These are phyloP conservation scores for Gyrodactylus salaris DNA, from an alignment of 1,140 invertebrate genomes.

Conservation along the genomic window DNA sequence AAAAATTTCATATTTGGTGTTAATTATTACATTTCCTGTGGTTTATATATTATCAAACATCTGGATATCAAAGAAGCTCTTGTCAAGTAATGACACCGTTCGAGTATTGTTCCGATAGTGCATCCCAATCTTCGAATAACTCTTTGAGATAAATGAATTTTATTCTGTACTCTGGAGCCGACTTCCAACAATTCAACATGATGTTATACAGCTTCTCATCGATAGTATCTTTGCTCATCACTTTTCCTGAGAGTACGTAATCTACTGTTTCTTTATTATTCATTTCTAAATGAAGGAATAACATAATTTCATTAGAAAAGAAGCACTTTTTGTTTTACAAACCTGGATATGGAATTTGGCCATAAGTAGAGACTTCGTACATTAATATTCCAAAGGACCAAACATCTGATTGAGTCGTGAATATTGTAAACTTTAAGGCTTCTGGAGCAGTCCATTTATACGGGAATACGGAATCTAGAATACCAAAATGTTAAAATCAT, in stretches of 20 bases:
- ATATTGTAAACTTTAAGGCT: conserved; percentile 86
- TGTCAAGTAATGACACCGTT: no score
- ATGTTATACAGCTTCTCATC: neutral
- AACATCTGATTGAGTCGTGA: conserved; percentile 83
- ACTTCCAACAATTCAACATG: neutral
- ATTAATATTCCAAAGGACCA: conserved; percentile 96
- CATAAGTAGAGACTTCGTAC: conserved; percentile 97
- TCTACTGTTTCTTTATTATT: neutral
- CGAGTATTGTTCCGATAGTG: neutral
- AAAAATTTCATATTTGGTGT: no score
- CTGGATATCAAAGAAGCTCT: no score
- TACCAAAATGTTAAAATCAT: no score
- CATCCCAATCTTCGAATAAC: neutral
- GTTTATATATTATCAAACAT: no score
- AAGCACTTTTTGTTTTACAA: conserved; percentile 30
- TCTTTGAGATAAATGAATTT: neutral
- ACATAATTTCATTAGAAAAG: neutral
- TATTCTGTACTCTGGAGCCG: neutral
- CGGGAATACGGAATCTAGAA: conserved; percentile 41
- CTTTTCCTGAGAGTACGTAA: neutral
- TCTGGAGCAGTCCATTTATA: conserved; percentile 96
- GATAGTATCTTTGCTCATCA: neutral
- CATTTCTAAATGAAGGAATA: no score
- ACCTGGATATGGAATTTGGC: conserved; percentile 94
- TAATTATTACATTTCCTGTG: no score